phyloP scores from a whole-genome alignment of 1,140 invertebrate species.

The Mesaphorura yosii region DNA sequence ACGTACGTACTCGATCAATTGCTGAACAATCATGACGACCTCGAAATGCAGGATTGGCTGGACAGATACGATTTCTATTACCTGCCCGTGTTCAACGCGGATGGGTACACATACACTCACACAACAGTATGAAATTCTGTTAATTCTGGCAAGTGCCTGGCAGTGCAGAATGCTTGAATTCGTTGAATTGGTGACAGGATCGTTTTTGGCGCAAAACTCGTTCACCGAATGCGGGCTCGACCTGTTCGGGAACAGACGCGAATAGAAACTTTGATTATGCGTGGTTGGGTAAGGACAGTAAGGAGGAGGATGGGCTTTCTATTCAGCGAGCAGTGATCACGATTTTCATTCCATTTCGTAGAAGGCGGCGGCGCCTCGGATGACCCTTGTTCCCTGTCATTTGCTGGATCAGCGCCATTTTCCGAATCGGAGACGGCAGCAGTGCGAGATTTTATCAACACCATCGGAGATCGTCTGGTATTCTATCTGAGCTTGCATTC shows the following conservation, averaged over 20 bases:
- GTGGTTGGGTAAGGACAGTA: conserved; percentile 62
- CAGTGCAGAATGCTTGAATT: no score
- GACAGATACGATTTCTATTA: conserved; percentile 52
- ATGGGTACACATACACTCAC: conserved; percentile 53
- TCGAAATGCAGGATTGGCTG: conserved; percentile 43
- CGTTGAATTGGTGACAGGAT: neutral
- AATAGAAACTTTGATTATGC: conserved; percentile 58
- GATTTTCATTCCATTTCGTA: no score
- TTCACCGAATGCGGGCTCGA: no score
- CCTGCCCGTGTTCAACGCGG: conserved; percentile 56
- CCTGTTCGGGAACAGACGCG: conserved; percentile 31
- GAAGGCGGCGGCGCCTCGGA: conserved; percentile 64
- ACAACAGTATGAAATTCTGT: no score
- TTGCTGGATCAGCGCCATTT: conserved; percentile 66
- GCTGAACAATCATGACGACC: conserved; percentile 40
- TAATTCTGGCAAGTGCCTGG: no score
- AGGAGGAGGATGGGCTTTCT: no score
- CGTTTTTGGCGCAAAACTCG: conserved; percentile 1
- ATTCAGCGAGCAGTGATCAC: no score
- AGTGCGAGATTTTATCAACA: conserved; percentile 42
- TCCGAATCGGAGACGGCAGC: conserved; percentile 81
- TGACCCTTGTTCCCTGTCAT: conserved; percentile 80
- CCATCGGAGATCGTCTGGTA: conserved; percentile 45
- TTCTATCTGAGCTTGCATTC: conserved; percentile 74
- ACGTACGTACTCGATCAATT: conserved; percentile 46